phyloP scores from a whole-genome alignment of 2,113 vertebrate species.

The Rhinoderma darwinii region DNA sequence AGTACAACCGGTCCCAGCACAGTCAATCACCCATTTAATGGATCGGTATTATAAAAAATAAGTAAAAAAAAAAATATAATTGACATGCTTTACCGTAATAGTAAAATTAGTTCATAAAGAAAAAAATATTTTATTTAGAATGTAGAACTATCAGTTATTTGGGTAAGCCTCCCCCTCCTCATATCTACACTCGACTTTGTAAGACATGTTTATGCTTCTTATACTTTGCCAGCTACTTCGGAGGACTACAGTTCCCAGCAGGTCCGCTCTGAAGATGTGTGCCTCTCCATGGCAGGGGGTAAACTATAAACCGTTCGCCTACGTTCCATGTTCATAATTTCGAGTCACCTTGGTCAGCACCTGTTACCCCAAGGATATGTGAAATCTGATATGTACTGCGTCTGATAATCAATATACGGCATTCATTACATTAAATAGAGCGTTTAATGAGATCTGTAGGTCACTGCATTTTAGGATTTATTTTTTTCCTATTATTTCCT shows the following conservation, averaged over 20 bases:
- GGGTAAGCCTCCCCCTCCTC: background rate
- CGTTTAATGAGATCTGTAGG: background rate
- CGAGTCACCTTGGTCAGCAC: background rate
- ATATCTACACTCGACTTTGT: background rate
- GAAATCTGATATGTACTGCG: background rate
- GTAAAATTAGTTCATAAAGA: background rate
- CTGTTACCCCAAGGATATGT: background rate
- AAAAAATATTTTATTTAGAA: background rate
- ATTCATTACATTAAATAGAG: background rate
- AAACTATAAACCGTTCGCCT: background rate
- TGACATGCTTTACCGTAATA: background rate
- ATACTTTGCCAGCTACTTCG: background rate
- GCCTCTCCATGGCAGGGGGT: background rate
- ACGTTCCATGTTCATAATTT: background rate
- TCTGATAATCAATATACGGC: background rate
- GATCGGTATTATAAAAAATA: background rate
- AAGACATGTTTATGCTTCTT: background rate
- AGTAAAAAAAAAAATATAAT: background rate
- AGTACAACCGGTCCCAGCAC: constrained; percentile 25
- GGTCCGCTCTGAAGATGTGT: background rate
- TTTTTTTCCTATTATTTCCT: too few relatives aligned
- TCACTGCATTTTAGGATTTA: background rate
- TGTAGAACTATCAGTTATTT: too few relatives aligned
- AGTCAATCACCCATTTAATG: constrained; percentile 2
- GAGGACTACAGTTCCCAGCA: background rate